These are phyloP conservation scores for Liodrosophila aerea DNA, from an alignment of 2,888 invertebrate species.

Conservation along the genomic window DNA sequence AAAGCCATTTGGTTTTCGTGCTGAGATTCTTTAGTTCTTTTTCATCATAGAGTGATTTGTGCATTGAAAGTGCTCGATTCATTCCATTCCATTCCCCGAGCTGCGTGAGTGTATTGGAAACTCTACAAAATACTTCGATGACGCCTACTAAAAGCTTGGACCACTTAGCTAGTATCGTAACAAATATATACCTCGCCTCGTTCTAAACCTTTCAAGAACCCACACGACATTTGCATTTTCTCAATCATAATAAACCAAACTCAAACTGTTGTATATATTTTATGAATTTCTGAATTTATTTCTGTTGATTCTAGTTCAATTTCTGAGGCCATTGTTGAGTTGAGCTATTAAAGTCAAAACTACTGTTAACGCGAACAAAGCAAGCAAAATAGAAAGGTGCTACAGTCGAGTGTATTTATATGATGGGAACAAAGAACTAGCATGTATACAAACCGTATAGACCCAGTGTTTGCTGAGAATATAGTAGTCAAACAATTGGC, in stretches of 20 bases:
- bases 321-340: constrained; percentile 28
- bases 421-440: not conserved
- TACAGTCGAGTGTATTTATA: not conserved
- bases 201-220: no score
- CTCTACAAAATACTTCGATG: not conserved
- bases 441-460: no score
- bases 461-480: no score
- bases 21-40: no score
- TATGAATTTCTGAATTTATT: constrained; percentile 30
- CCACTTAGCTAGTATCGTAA: no score
- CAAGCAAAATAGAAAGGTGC: constrained; percentile 12
- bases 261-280: constrained; percentile 60
- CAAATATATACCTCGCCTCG: no score
- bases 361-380: constrained; percentile 44
- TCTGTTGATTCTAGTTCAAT: constrained; percentile 20
- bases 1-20: constrained; percentile 55
- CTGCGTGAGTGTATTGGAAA: not conserved
- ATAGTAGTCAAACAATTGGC: constrained; percentile 65
- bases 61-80: constrained; percentile 59
- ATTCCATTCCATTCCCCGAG: no score
- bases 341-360: constrained; percentile 51
- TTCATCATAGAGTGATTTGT: constrained; percentile 5
- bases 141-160: no score
- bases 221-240: no score
- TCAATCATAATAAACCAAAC: constrained; percentile 1